Percentiles rank a stretch among this genome's conserved stretches.
Evolutionary conservation across 2,797 vertebrate species (phyloP).

Genomic region (Falco columbarius): DNA sequence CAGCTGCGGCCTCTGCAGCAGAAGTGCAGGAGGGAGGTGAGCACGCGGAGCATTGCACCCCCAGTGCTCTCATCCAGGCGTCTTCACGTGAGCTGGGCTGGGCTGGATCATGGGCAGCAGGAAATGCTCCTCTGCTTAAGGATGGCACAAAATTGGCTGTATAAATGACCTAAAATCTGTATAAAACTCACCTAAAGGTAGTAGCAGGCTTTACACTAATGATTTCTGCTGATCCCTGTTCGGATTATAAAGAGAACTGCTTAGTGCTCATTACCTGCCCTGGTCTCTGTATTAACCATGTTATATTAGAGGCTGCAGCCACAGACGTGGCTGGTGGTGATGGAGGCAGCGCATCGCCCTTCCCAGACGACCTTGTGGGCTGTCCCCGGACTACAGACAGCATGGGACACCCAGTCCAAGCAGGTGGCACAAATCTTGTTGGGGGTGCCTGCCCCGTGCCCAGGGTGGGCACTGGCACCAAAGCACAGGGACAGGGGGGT

Average conservation of each 20-base stretch:
- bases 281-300: neutral
- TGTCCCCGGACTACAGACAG: neutral
- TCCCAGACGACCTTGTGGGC: rapidly evolving
- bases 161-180: neutral
- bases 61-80: rapidly evolving
- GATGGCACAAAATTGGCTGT: neutral
- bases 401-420: neutral
- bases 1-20: neutral
- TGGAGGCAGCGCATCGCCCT: rapidly evolving
- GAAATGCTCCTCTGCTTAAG: neutral
- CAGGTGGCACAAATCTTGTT: rapidly evolving
- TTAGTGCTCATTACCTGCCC: neutral
- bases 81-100: neutral
- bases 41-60: rapidly evolving
- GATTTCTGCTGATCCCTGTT: neutral
- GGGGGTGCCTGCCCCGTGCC: neutral
- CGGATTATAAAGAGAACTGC: neutral
- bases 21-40: rapidly evolving
- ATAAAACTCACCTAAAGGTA: neutral
- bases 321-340: neutral
- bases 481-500: neutral
- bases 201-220: neutral
- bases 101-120: neutral
- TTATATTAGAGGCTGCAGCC: neutral
- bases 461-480: neutral